Evolutionary conservation across 2,888 invertebrate species (phyloP), one percentile per base, ranked within the genome.

Genomic region (Charanyca ferruginea): DNA sequence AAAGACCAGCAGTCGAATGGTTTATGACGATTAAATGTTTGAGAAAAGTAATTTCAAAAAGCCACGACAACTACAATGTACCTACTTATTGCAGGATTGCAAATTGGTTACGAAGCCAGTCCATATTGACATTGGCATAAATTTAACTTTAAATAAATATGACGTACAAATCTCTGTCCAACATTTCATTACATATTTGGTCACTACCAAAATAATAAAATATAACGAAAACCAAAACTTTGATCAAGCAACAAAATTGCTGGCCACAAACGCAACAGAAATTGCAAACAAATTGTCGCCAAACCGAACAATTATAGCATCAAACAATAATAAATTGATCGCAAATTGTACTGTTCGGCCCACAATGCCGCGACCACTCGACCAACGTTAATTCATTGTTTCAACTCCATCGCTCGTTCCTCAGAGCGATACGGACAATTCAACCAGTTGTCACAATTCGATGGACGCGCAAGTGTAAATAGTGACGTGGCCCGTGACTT

Each of bases 251-350:
- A 73, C 78, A 67, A 70, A 62, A 72, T 79, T 66, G 65, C 54
- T 53, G 11, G 47, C 80, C 82, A 59, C 83, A 85, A 86, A 82
- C 72, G 81, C 73, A 81, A 79, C 77, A 67, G 82, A 81, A 83
- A 84, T 83, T 66, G 84, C 80, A 81, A 81, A 85, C 86, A 85
- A 88, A 87, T 85, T 81, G 85, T 74, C 84, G 75, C 79, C 72
- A 79, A 80, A 86, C 87, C 85, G 80, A 85, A 73, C 87, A 87
- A 89, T 90, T 86, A 88, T 87, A 84, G 84, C 84, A 78, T 85
- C 87, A 86, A 90, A 90, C 87, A 90, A 91, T 89, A 89, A 88
- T 89, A 88, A 87, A 90, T 89, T 87, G 90, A 90, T 90, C 83
- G 81, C 79, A 86, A 87, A 87, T 86, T 79, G 79, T 77, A 77